phyloP scores from a whole-genome alignment of 1,140 invertebrate species.

The Centruroides sculpturatus region DNA sequence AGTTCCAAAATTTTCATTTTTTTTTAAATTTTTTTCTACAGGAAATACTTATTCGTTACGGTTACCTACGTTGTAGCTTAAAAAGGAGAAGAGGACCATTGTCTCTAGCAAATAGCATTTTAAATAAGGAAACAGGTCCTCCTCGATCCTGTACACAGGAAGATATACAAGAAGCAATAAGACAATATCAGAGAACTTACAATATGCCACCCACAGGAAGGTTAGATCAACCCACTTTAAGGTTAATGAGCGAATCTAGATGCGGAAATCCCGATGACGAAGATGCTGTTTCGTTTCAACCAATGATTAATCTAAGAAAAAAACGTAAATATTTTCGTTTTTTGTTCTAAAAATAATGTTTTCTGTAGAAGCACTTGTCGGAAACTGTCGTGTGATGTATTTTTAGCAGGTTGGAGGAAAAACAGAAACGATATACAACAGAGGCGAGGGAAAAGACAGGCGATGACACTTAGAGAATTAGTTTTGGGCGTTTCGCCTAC shows the following conservation, averaged over 20 bases:
- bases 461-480: background rate
- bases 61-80: conserved; percentile 12
- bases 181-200: conserved; percentile 28
- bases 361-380: no score
- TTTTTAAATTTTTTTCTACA: no score
- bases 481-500: no score
- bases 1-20: background rate
- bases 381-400: no score
- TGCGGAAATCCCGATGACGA: conserved; percentile 32
- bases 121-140: background rate
- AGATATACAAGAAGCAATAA: conserved; percentile 20
- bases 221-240: conserved; percentile 25
- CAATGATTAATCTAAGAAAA: conserved; percentile 7
- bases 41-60: conserved; percentile 14
- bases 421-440: background rate
- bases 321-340: conserved; percentile 3
- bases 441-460: background rate
- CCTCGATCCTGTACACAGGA: background rate
- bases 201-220: conserved; percentile 27
- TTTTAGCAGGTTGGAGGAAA: conserved; percentile 7
- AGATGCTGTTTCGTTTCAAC: conserved; percentile 6
- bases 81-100: background rate
- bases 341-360: background rate
- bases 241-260: conserved; percentile 27
- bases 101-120: background rate